Evolutionary conservation across 2,797 vertebrate genomes (phyloP), one percentile per base, ranked within the genome.

Genomic region (Acipenser oxyrinchus): DNA sequence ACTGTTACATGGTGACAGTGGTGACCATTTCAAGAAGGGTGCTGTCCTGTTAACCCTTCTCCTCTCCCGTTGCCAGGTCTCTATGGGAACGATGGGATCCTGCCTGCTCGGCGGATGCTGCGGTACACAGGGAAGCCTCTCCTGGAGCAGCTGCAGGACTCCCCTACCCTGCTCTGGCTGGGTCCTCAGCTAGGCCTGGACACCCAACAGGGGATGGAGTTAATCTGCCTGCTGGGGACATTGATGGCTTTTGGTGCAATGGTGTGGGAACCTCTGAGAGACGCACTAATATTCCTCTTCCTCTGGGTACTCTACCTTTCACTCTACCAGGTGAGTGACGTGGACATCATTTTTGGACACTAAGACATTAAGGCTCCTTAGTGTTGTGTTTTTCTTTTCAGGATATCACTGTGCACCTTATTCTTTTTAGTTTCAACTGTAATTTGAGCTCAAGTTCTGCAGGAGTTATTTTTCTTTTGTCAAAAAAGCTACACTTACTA

Each of bases 121-220:
- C 86, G 91, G 0, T 86, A 90, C 15, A 86, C 79, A 0, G 93
- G 93, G 48, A 93, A 89, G 72, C 71, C 88, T n/a, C 73, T 92
- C 37, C 73, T 81, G 86, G 90, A 93, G 51, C 94, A 90, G 76
- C 73, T 96, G 55, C 81, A 79, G 74, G 87, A 91, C 66, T 79
- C 78, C 0, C 95, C 96, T 49, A 93, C 93, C 0, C 80, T 98
- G 12, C 82, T 98, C 66, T 98, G 95, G 95, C 79, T 96, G 0
- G 82, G 91, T 0, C 94, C 95, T 0, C 69, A 0, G 0, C 74
- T 96, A 6, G 93, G 94, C 12, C 73, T 98, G 81, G 93, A 95
- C 75, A 95, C 94, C 0, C 92, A 95, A 62, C 88, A 89, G 23
- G 85, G 90, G 61, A 89, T 95, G 90, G 95, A 97, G 87, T 78